Evolutionary conservation across 2,888 invertebrate genomes (phyloP), one percentile per base, ranked within the genome.

Genomic region (Seladonia tumulorum): DNA sequence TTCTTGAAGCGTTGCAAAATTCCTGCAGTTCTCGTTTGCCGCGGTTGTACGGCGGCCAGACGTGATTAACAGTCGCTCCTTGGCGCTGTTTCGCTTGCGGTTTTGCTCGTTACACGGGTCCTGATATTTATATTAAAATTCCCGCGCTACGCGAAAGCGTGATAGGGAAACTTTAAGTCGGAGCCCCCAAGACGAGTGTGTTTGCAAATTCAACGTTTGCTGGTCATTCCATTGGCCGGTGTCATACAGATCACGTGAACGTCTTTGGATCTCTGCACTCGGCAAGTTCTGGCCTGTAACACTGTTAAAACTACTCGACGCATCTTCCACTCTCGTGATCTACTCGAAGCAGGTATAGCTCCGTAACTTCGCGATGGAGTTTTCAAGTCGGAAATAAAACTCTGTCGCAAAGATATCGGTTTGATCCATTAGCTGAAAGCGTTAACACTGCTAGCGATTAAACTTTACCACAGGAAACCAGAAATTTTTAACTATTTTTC

Each of bases 21-120:
- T 39, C 14, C 68, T 22, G 22, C 42, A 53, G 74, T 78, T 71
- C 83, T 89, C 83, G 82, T 87, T 85, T 87, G 79, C 79, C 77
- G 81, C 57, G 86, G 83, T 87, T 71, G 82, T 81, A 78, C 71
- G 76, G 83, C 84, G 87, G 84, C 82, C 89, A 82, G 79, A 78
- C 80, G 82, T 89, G 91, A 90, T 91, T 90, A 91, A 90, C 88
- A 89, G 84, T 78, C 78, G 74, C 79, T 78, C 42, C 77, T 84
- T 57, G 57, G 84, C 76, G 82, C 84, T 85, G 83, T 88, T 89
- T 83, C 85, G 86, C 78, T 79, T 84, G 83, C 53, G 84, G 81
- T 83, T 35, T 87, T 79, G 47, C 49, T 77, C 77, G 80, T 81
- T 86, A 73, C 49, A 74, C 66, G 39, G 77, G 66, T 39, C 53